Conservation (phyloP, 2,888 invertebrate species). For the Agrotis segetum region DNA sequence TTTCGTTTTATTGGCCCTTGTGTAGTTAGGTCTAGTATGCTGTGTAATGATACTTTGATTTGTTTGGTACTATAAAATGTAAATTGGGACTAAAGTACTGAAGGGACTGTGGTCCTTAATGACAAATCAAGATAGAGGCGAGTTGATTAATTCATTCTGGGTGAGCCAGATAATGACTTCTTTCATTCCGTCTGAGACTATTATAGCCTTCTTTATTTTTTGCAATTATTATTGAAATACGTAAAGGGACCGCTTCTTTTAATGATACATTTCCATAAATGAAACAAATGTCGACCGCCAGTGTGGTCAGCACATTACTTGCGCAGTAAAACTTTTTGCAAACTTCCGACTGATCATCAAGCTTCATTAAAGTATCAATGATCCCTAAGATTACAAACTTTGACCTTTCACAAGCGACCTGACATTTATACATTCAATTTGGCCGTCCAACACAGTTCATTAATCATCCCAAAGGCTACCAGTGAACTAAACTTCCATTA, state of each 20-base stretch:
- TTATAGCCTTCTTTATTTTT: not conserved
- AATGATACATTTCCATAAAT: constrained; percentile 5
- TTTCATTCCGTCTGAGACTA: constrained; percentile 3
- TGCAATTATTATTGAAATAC: constrained; percentile 2
- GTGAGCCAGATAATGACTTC: constrained; percentile 6
- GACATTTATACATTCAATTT: constrained; percentile 75
- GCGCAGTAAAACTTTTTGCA: constrained; percentile 48
- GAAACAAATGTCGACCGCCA: constrained; percentile 8
- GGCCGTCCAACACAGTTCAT: constrained; percentile 69
- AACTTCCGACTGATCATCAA: constrained; percentile 63
- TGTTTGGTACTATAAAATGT: constrained; percentile 4
- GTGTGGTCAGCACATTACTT: constrained; percentile 10
- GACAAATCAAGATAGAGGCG: not conserved
- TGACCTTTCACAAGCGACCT: constrained; percentile 69
- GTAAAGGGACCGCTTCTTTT: constrained; percentile 4
- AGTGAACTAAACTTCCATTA: constrained; percentile 70
- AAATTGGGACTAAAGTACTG: not conserved
- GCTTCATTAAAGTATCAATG: constrained; percentile 64
- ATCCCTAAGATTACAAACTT: constrained; percentile 63
- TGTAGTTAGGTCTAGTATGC: constrained; percentile 22
- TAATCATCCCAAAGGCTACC: constrained; percentile 69
- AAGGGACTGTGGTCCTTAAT: not conserved
- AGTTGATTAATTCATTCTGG: constrained; percentile 2
- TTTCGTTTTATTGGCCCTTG: constrained; percentile 46
- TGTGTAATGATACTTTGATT: constrained; percentile 19